These are phyloP conservation scores for Thunnus maccoyii DNA, from an alignment of 2,113 vertebrate genomes.

Conservation along the genomic window DNA sequence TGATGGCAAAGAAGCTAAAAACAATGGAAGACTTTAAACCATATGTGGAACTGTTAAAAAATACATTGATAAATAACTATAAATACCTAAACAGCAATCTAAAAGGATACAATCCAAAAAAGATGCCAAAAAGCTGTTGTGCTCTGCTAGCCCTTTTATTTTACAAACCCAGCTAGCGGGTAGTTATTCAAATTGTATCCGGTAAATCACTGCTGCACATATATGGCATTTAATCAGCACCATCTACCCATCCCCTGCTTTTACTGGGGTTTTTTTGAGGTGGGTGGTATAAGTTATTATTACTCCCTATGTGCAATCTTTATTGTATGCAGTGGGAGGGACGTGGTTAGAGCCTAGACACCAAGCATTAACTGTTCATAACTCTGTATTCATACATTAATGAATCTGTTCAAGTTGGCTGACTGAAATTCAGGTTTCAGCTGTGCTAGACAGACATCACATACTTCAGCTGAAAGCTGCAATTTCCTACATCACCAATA, in stretches of 20 bases:
- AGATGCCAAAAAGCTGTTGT: too few species aligned
- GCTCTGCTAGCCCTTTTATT: background rate
- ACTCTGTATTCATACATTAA: conserved; percentile 42
- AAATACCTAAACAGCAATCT: too few species aligned
- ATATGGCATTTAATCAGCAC: background rate
- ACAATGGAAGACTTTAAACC: too few species aligned
- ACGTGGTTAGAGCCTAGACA: conserved; percentile 21
- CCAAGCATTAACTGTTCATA: conserved; percentile 35
- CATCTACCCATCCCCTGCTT: background rate
- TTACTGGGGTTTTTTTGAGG: background rate
- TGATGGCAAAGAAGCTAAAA: too few species aligned
- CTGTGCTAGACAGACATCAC: conserved; percentile 24
- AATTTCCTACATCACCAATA: conserved; percentile 59
- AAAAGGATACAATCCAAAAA: too few species aligned
- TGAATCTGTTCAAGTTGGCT: conserved; percentile 26
- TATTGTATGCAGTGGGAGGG: conserved; percentile 36
- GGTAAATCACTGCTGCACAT: background rate
- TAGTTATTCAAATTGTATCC: background rate
- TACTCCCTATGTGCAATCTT: background rate
- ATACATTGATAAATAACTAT: too few species aligned
- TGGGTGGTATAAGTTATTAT: background rate
- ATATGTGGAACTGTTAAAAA: too few species aligned
- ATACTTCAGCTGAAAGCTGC: conserved; percentile 52
- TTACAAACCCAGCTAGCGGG: background rate
- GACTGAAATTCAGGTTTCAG: conserved; percentile 31